phyloP scores from a whole-genome alignment of 2,113 vertebrate species.

The Nycticebus coucang region DNA sequence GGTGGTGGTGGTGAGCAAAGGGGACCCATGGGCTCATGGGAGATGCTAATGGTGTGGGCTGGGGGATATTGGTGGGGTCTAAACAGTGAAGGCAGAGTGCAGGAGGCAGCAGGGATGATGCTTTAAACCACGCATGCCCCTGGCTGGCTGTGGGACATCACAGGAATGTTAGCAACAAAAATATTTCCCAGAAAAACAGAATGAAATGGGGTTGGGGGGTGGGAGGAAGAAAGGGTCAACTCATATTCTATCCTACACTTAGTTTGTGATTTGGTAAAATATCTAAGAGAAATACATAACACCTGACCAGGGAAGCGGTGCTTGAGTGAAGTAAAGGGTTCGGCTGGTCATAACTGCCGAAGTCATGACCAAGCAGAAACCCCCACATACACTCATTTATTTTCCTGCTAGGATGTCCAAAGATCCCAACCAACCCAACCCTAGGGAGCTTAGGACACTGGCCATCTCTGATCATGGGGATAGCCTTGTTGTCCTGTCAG shows the following conservation, averaged over 20 bases:
- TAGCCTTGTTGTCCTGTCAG: too few species aligned
- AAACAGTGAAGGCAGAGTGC: fast-evolving
- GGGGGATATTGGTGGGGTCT: not conserved
- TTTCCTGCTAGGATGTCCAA: not conserved
- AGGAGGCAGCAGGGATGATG: fast-evolving
- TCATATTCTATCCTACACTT: fast-evolving
- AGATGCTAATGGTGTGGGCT: too few species aligned
- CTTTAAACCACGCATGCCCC: fast-evolving
- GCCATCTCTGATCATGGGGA: not conserved
- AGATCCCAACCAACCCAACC: not conserved
- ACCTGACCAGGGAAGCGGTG: fast-evolving
- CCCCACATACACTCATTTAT: not conserved
- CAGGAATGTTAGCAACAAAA: not conserved
- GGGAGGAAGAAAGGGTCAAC: not conserved
- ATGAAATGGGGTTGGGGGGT: not conserved
- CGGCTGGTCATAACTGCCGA: not conserved
- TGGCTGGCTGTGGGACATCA: fast-evolving
- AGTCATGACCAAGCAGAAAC: too few species aligned
- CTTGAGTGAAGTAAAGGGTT: fast-evolving
- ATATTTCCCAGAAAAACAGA: not conserved
- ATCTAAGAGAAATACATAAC: not conserved
- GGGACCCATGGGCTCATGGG: fast-evolving
- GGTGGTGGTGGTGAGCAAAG: fast-evolving
- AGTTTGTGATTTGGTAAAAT: not conserved
- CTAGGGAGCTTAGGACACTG: not conserved